Conservation (phyloP, 2,797 vertebrate genomes). For the Hydrolagus colliei region DNA sequence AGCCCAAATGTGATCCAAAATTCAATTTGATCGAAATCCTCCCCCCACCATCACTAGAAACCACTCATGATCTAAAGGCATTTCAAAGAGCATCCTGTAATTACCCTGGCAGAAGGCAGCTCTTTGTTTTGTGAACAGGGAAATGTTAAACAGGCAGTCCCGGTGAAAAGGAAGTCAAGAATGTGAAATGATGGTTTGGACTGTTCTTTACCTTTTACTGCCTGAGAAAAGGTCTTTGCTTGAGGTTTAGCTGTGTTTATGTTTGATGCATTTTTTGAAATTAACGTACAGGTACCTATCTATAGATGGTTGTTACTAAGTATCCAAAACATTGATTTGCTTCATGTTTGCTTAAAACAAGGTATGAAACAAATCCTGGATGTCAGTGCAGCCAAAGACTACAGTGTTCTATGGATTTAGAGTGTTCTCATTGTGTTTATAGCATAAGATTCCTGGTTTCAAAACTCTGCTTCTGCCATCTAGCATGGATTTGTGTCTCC, state of each 20-base stretch:
- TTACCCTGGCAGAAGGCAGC: not conserved
- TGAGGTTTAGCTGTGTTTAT: not conserved
- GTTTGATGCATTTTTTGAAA: not conserved
- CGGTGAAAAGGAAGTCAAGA: not conserved
- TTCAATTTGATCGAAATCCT: not conserved
- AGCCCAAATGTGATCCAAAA: not conserved
- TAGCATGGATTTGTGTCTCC: not conserved
- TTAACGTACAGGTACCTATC: no score
- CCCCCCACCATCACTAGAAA: not conserved
- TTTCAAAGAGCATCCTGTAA: not conserved
- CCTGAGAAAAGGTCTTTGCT: not conserved
- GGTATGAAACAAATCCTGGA: no score
- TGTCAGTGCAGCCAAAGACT: no score
- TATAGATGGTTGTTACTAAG: not conserved
- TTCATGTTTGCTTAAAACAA: no score
- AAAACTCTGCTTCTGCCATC: not conserved
- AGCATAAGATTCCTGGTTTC: no score
- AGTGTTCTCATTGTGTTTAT: no score
- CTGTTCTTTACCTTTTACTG: conserved; percentile 14
- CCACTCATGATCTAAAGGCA: not conserved
- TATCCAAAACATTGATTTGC: no score
- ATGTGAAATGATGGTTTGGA: not conserved
- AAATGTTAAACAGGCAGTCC: not conserved
- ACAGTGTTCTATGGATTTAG: no score
- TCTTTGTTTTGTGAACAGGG: not conserved